Base-by-base conservation (phyloP, 2,113 vertebrate species). In the Larimichthys polyactis region DNA sequence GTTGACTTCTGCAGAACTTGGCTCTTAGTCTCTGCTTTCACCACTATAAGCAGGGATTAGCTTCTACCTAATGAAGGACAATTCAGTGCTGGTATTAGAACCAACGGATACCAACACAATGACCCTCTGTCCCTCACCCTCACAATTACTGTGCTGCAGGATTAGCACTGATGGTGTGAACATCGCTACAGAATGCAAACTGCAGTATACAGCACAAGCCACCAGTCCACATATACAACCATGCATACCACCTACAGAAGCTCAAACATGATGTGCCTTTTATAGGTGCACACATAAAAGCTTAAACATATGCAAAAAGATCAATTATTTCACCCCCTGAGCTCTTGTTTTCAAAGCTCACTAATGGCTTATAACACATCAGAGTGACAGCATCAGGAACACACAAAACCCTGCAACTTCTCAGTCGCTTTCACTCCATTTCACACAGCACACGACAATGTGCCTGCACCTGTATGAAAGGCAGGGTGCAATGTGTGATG, bases 61-160 rank as follows among this genome's bases (percentile, higher is more conserved):
- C 85, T 90, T 71, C 51, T 69, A 71, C 32, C 49, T 92, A 93
- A 92, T 92, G 86, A 94, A 91, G 88, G 89, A 77, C 89, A 92
- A 87, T 82, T 92, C 87, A 81, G 68, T 75, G 60, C 81, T 60
- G 79, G 58, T 78, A 83, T 83, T 80, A 81, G 81, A 48, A 80
- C 72, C 57, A 63, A 77, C 51, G 60, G 79, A 82, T 74, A 55
- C 60, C 81, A 79, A 58, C 46, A 62, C 71, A 71, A 90, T 55
- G 40, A 82, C 75, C 72, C 58, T 32, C 48, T 19, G 70, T 78
- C 82, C 70, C 72, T 88, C 54, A 81, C 40, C 60, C 81, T 79
- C 49, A 71, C 81, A 79, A 85, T 89, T 88, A 88, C 63, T 54
- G 60, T 36, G 64, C 22, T 62, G 10, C 5, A 54, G 84, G 80